Percentiles rank a stretch among this genome's conserved stretches.
Evolutionary conservation across 2,113 vertebrate genomes (phyloP).

Genomic region (Enhydra lutris): DNA sequence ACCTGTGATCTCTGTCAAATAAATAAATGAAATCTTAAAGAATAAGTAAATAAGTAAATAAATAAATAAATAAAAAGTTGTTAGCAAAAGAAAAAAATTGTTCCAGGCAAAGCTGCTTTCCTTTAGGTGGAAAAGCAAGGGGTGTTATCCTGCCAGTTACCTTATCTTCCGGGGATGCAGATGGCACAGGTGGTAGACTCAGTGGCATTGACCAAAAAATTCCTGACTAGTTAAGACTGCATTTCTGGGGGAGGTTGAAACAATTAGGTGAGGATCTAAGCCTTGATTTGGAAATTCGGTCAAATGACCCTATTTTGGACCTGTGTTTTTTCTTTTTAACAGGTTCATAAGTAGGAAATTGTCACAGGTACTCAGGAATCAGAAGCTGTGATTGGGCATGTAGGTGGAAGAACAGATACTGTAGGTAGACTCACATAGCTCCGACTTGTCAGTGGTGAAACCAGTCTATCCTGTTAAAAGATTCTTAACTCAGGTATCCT

Average conservation of each 20-base stretch:
- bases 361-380: neutral
- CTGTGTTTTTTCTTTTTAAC: neutral
- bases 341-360: neutral
- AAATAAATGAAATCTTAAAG: too few species aligned
- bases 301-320: neutral
- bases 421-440: neutral
- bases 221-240: neutral
- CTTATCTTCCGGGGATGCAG: neutral
- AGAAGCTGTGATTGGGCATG: neutral
- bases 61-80: neutral
- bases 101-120: neutral
- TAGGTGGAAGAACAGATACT: neutral
- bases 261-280: neutral
- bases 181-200: neutral
- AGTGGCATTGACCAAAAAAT: neutral
- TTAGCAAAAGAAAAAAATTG: neutral
- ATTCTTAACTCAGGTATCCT: neutral
- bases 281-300: neutral
- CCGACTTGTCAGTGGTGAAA: neutral
- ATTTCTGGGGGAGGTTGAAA: neutral
- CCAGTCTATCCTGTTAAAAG: neutral
- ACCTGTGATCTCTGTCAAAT: too few species aligned
- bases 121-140: neutral
- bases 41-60: too few species aligned
- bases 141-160: neutral